Evolutionary conservation across 2,888 invertebrate species (phyloP).

Genomic region (Priocnemis perturbator): DNA sequence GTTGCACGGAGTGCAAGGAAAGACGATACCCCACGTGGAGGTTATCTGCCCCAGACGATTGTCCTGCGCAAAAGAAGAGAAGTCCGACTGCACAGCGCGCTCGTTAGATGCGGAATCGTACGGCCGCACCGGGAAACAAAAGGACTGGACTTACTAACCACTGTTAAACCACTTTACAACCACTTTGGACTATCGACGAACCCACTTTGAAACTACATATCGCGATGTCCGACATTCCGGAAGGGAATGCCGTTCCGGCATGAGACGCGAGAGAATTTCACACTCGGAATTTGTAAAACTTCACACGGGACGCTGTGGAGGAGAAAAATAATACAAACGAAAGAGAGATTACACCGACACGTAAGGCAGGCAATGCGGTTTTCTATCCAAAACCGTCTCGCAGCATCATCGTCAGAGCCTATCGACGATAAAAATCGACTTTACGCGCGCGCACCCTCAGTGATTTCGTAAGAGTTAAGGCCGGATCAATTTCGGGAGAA

Average conservation of each 20-base stretch:
- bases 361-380: no score
- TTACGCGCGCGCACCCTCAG: neutral
- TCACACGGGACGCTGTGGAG: no score
- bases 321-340: no score
- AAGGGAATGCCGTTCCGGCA: neutral
- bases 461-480: neutral
- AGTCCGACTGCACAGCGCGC: constrained; percentile 15
- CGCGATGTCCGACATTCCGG: constrained; percentile 2
- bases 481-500: neutral
- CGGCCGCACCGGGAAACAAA: constrained; percentile 24
- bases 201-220: constrained; percentile 37
- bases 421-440: neutral
- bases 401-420: neutral
- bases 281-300: constrained; percentile 11
- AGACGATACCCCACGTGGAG: constrained; percentile 45
- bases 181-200: constrained; percentile 39
- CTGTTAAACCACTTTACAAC: constrained; percentile 38
- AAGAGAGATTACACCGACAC: no score
- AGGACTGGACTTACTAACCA: constrained; percentile 11
- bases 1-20: constrained; percentile 43
- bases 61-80: constrained; percentile 26
- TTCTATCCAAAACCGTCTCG: no score
- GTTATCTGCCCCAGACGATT: constrained; percentile 48
- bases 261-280: no score
- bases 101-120: constrained; percentile 42